These are phyloP conservation scores for Leptinotarsa haldemani DNA, from an alignment of 2,888 invertebrate genomes.

Conservation along the genomic window DNA sequence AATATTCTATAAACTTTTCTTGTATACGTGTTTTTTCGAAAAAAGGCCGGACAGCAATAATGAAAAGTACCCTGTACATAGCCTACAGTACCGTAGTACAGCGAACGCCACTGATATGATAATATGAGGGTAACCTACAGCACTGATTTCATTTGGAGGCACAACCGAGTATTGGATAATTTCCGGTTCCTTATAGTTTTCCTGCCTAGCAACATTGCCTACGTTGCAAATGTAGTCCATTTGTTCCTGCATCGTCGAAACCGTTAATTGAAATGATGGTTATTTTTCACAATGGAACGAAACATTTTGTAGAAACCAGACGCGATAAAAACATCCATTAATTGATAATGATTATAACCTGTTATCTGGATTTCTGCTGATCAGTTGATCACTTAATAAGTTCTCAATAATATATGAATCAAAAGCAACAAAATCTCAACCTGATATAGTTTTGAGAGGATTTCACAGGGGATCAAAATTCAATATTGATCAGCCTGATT, in stretches of 20 bases:
- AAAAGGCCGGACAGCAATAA: not conserved
- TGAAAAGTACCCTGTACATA: not conserved
- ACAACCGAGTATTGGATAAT: constrained; percentile 37
- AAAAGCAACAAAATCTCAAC: too few species aligned
- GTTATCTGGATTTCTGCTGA: too few species aligned
- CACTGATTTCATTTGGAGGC: not conserved
- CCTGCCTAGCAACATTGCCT: constrained; percentile 53
- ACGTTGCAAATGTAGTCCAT: constrained; percentile 60
- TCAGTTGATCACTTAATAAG: too few species aligned
- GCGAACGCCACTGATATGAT: constrained; percentile 15
- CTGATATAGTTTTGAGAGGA: too few species aligned
- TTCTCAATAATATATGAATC: too few species aligned
- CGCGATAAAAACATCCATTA: not conserved
- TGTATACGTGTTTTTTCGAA: too few species aligned
- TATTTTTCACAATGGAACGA: not conserved
- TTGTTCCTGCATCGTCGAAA: constrained; percentile 52
- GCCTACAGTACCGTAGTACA: constrained; percentile 24
- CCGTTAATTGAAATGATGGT: constrained; percentile 9
- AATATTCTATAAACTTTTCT: too few species aligned
- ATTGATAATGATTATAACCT: too few species aligned
- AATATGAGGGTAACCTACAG: constrained; percentile 24
- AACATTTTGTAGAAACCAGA: not conserved
- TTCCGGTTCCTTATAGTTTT: constrained; percentile 46
- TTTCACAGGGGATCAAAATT: too few species aligned
- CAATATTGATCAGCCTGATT: too few species aligned